Evolutionary conservation across 2,113 vertebrate species (phyloP), one percentile per base, ranked within the genome.

Genomic region (Plectropomus leopardus): DNA sequence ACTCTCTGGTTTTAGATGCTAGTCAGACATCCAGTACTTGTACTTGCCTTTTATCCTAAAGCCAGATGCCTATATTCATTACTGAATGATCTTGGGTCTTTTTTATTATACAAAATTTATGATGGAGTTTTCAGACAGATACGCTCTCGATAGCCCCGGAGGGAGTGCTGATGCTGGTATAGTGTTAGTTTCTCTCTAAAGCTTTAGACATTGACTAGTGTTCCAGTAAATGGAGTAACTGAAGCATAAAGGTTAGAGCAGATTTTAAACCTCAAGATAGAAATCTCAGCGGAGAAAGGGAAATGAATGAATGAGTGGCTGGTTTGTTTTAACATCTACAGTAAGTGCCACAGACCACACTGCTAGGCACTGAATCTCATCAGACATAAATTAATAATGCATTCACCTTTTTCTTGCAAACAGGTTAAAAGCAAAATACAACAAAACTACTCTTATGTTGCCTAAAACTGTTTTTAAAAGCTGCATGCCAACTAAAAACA

Each of bases 181-280:
- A 17, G n/a, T 36, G 44, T 64, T 7, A 74, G 34, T 34, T 44
- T 50, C n/a, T 23, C n/a, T 23, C 6, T 40, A 5, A n/a, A 72
- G 53, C 32, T 51, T 44, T 17, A 42, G 44, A 53, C 21, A 14
- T 5, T 13, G 23, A 57, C 30, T 21, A 2, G 45, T 51, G 51
- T 45, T 82, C 7, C 44, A 64, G 63, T 42, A 50, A 57, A 64
- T 44, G 1, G 8, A 64, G 65, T 48, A 70, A 64, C 57, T 40
- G 66, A 45, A 26, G 51, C 19, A 5, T 5, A 3, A 58, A 71
- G 50, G 66, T 71, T 19, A 28, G n/a, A 36, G 5, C 34, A 40
- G 17, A 55, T 40, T 67, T 72, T 13, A 59, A 77, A 21, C 16
- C n/a, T 9, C 4, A 26, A 19, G 23, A 63, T 23, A 24, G 26